Base-by-base conservation (phyloP, 2,888 invertebrate species). In the Nebria salina region DNA sequence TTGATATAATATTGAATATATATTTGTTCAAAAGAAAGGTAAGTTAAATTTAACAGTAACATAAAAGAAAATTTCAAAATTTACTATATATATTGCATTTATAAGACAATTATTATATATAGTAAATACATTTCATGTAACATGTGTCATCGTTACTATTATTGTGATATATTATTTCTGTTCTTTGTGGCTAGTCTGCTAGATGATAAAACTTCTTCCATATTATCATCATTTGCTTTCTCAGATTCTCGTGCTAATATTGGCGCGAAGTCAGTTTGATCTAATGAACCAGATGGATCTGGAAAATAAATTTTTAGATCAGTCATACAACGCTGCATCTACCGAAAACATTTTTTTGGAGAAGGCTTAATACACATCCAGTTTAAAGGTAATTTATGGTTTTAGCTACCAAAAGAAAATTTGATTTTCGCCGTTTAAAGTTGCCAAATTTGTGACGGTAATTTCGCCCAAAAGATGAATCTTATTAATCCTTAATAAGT, bases 191-290 rank as follows among this genome's bases (percentile, higher is more conserved):
- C 81, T 65, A 81, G 25, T 76, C 81, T 81, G 78, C 82, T 25
- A 43, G 79, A 68, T 42, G 41, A 54, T 72, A 78, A 72, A 65
- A 83, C 42, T 82, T 76, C 82, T 81, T 83, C 83, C 26, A 84
- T 72, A 42, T 72, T 72, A 66, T 84, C 84, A 6, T 83, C 83
- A 20, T 84, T 84, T 20, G 84, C 84, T 43, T 83, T 82, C 83
- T 88, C 88, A 20, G 85, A 86, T 83, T 87, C 88, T 11, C 87
- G 86, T 54, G 86, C 87, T 73, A 87, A 83, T 83, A 87, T 85
- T n/a, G 88, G 88, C 9, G 86, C 86, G 84, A 87, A 87, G 72
- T 87, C 86, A 20, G 42, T 54, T 76, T 81, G 76, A 34, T 43
- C 76, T 15, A 72, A 70, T 42, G 75, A 26, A 6, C 15, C 73